A percentile compares a stretch with the other conserved stretches of the same genome.
Conservation (phyloP, 1,140 invertebrate species). For the Nixonia krombeini region DNA sequence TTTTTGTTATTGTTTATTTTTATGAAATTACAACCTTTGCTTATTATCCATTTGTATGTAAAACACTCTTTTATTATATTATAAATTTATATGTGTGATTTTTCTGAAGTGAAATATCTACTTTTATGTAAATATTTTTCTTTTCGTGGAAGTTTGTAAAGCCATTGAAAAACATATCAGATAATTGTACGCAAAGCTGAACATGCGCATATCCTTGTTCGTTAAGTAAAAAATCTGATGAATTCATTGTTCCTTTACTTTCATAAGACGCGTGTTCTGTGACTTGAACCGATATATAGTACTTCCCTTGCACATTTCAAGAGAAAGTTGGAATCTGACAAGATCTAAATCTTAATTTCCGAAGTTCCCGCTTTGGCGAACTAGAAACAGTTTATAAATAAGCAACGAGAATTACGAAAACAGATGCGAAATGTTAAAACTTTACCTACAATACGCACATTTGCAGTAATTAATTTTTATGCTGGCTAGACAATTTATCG, state of each 20-base stretch:
- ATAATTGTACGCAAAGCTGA: background rate
- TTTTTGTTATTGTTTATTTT: background rate
- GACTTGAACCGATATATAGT: slow-evolving; percentile 12
- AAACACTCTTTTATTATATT: too few relatives aligned
- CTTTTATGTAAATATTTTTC: background rate
- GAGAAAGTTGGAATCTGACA: slow-evolving; percentile 36
- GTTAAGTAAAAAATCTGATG: slow-evolving; percentile 1
- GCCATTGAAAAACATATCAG: background rate
- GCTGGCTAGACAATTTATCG: background rate
- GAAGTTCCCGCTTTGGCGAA: slow-evolving; percentile 12
- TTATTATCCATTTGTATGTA: background rate
- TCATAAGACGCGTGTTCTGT: slow-evolving; percentile 15
- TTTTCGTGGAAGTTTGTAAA: background rate
- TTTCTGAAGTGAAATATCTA: background rate
- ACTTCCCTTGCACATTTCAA: slow-evolving; percentile 25
- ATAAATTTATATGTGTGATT: too few relatives aligned
- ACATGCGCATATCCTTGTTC: slow-evolving; percentile 3
- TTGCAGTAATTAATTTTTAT: too few relatives aligned
- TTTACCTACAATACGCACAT: too few relatives aligned
- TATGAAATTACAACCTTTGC: slow-evolving; percentile 18
- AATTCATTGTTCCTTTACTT: slow-evolving; percentile 30
- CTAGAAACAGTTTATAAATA: background rate
- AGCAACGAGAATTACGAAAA: too few relatives aligned
- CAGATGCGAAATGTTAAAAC: too few relatives aligned
- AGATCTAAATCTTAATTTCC: slow-evolving; percentile 12